Conservation (phyloP, 2,888 invertebrate genomes). For the Diadegma fenestrale region DNA sequence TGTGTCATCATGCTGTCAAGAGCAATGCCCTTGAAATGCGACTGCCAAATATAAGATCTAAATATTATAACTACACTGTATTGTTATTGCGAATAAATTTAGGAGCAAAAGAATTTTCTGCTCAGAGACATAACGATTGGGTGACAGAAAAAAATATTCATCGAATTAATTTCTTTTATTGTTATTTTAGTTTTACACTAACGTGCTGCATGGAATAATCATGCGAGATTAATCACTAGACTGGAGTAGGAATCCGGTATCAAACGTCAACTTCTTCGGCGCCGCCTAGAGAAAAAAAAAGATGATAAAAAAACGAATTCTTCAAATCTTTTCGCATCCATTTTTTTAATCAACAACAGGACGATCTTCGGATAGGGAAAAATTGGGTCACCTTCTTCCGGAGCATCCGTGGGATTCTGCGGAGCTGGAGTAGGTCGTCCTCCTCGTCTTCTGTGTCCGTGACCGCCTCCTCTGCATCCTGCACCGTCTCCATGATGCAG, state of each 20-base stretch:
- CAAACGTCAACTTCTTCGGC: constrained; percentile 9
- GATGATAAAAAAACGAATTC: not conserved
- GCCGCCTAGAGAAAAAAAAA: constrained; percentile 11
- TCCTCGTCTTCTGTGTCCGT: constrained; percentile 35
- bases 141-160: not conserved
- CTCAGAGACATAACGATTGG: not conserved
- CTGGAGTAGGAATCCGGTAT: not conserved
- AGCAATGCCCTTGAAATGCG: not conserved
- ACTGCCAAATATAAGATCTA: constrained; percentile 16
- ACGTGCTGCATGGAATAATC: not conserved
- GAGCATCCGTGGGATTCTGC: not conserved
- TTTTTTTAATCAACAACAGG: not conserved
- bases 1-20: not conserved
- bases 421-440: constrained; percentile 48
- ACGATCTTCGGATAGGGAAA: not conserved
- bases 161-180: not conserved
- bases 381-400: constrained; percentile 10
- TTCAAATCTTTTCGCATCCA: not conserved
- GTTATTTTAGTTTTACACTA: not conserved
- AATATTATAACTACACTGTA: constrained; percentile 28
- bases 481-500: constrained; percentile 26
- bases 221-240: not conserved
- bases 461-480: constrained; percentile 37
- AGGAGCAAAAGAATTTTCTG: not conserved
- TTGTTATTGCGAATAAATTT: constrained; percentile 40